A percentile compares a stretch with the other conserved stretches of the same genome.
Evolutionary conservation across 2,888 invertebrate genomes (phyloP).

Genomic region (Agonopterix alstromeriana): DNA sequence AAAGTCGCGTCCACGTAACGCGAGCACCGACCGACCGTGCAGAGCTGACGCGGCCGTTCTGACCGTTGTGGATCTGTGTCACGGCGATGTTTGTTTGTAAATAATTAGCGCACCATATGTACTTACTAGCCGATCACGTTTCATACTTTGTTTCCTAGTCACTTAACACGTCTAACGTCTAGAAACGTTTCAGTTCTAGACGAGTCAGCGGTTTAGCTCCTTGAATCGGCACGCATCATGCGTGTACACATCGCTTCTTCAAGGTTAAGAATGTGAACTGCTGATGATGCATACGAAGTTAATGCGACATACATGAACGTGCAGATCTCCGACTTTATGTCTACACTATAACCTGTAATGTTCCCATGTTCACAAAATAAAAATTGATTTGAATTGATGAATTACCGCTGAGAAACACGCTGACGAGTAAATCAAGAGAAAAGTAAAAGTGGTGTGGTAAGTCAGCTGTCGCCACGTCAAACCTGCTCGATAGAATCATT

Average conservation of each 20-base stretch:
- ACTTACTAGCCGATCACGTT: conserved; percentile 31
- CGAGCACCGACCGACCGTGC: conserved; percentile 35
- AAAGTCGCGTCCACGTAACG: conserved; percentile 60
- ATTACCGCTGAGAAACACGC: too few species aligned
- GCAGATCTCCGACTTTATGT: too few species aligned
- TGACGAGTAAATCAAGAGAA: conserved; percentile 32
- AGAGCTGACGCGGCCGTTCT: conserved; percentile 28
- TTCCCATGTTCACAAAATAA: too few species aligned
- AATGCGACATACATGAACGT: too few species aligned
- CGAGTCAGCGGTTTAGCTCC: neutral
- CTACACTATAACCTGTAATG: too few species aligned
- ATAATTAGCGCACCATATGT: conserved; percentile 37
- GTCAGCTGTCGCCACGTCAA: conserved; percentile 38
- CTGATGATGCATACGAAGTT: too few species aligned
- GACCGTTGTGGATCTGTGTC: conserved; percentile 48
- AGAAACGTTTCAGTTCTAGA: too few species aligned
- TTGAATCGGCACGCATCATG: neutral
- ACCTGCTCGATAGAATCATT: conserved; percentile 15
- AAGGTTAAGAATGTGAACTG: neutral
- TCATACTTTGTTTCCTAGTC: conserved; percentile 1
- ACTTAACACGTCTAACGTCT: conserved; percentile 1
- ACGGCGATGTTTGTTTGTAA: conserved; percentile 65
- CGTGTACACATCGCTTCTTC: neutral
- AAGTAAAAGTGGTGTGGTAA: conserved; percentile 65
- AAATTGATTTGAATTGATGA: too few species aligned